These are phyloP conservation scores for Pogonomyrmex californicus DNA, from an alignment of 1,140 invertebrate species.

Conservation along the genomic window DNA sequence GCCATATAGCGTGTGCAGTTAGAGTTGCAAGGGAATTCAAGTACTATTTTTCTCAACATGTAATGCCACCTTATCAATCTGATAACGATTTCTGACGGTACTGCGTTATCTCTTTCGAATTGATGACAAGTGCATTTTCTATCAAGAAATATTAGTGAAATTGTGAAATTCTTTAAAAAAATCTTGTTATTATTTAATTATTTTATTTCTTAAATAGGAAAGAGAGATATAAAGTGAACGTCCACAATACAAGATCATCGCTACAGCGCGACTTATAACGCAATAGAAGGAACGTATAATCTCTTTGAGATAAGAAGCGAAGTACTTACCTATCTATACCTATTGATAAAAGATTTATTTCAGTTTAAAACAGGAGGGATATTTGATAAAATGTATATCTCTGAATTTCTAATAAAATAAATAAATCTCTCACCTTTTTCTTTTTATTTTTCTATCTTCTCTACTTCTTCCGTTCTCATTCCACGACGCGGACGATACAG, in stretches of 20 bases:
- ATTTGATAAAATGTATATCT: constrained; percentile 3
- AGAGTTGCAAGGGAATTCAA: not conserved
- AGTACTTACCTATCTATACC: not conserved
- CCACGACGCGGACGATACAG: constrained; percentile 45
- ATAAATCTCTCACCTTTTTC: not conserved
- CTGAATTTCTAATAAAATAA: constrained; percentile 42
- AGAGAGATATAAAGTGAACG: not conserved
- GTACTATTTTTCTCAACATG: constrained; percentile 5
- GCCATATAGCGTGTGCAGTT: constrained; percentile 3
- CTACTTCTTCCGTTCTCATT: not conserved
- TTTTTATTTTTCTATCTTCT: not conserved
- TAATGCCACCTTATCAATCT: constrained; percentile 37
- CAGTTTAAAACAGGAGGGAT: not conserved
- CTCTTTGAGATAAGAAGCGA: constrained; percentile 6
- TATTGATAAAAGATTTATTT: constrained; percentile 46
- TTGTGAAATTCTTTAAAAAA: not conserved
- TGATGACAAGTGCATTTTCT: not conserved
- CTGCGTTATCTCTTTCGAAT: constrained; percentile 21
- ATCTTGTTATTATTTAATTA: not conserved
- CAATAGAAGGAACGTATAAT: not conserved
- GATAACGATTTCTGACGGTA: constrained; percentile 36
- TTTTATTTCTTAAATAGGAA: not conserved
- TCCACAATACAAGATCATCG: too few species aligned
- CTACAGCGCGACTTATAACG: not conserved
- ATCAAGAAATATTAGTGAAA: not conserved